Base-by-base conservation (phyloP, 2,888 invertebrate genomes). In the Aleiodes leptofemur region DNA sequence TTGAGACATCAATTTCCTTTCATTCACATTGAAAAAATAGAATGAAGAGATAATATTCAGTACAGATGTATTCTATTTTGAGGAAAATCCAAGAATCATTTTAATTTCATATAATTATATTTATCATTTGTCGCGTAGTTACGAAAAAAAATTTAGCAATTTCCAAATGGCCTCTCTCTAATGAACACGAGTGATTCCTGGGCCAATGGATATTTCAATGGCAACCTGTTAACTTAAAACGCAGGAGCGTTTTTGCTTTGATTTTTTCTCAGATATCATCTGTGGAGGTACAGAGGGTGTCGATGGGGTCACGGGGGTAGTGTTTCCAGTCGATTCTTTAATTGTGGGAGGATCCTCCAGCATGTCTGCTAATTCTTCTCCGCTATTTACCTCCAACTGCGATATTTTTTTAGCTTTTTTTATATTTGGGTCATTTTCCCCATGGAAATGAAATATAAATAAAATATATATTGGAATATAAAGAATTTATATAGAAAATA, bases 311-410 rank as follows among this genome's bases (percentile, higher is more conserved):
- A 83, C 86, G 80, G 87, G 87, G 76, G 88, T 88, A 81, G 87
- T 85, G 71, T 85, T 82, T 72, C 84, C 87, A 79, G 86, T 83
- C 11, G 53, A 57, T 78, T 86, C 86, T 85, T 86, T 87, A 83
- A 86, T 84, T 79, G 83, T 85, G 73, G 87, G 86, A 83, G 88
- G 88, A 80, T 88, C 88, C 84, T 88, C 88, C 87, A 88, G 84
- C 87, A 87, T 88, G 83, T 88, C 88, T 77, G 88, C 87, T 83
- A 88, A 85, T 81, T 88, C 88, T 79, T 88, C 88, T 69, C 88
- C 88, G 83, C 86, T 86, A 86, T 86, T 88, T 83, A 88, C 87
- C 86, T 88, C 88, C 86, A 88, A 87, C 88, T 88, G 83, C 76
- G 43, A 51, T 71, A 59, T 69, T 71, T 78, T 71, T 68, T 55